Evolutionary conservation across 2,888 invertebrate species (phyloP).

Genomic region (Leptopilina syphax): DNA sequence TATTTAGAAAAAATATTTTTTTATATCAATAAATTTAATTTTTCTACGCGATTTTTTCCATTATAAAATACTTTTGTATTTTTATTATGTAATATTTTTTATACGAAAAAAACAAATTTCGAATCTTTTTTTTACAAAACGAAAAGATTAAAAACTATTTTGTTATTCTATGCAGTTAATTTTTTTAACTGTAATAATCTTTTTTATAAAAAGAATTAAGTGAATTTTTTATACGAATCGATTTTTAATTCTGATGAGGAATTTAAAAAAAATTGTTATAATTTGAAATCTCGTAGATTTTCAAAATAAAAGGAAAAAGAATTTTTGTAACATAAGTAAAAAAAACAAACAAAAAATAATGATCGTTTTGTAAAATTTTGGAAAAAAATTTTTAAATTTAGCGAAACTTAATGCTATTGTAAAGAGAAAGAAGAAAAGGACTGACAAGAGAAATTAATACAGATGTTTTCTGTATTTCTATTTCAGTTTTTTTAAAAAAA

Average conservation of each 20-base stretch:
- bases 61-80: too few relatives aligned
- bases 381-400: too few relatives aligned
- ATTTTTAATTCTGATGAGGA: background rate
- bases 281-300: background rate
- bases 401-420: too few relatives aligned
- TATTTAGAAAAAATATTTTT: background rate
- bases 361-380: too few relatives aligned
- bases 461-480: background rate
- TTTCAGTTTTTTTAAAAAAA: background rate
- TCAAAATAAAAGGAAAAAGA: background rate
- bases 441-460: background rate
- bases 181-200: background rate
- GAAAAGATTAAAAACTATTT: background rate
- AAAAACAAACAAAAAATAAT: too few relatives aligned
- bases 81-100: background rate
- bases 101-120: background rate
- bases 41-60: too few relatives aligned
- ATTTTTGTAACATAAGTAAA: too few relatives aligned
- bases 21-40: too few relatives aligned
- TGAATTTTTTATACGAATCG: background rate
- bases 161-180: background rate
- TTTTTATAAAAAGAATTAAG: constrained; percentile 1
- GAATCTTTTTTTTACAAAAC: background rate
- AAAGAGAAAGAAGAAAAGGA: background rate
- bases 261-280: background rate